Percentiles rank a stretch among this genome's conserved stretches.
phyloP scores from a whole-genome alignment of 2,888 invertebrate genomes.

The Hydrotaea diabolus region DNA sequence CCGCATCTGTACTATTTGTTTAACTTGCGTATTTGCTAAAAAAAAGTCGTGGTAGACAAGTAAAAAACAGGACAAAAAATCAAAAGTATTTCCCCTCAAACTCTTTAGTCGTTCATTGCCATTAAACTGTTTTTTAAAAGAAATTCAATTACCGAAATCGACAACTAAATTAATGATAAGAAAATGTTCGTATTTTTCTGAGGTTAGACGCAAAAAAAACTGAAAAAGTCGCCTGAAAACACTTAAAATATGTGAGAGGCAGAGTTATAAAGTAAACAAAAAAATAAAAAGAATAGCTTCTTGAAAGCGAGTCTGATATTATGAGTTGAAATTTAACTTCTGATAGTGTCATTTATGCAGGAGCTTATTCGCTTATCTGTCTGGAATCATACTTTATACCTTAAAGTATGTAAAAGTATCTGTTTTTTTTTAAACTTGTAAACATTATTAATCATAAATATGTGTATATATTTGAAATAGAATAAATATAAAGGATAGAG shows the following conservation, averaged over 20 bases:
- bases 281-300: not conserved
- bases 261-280: not conserved
- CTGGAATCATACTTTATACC: too few species aligned
- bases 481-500: too few species aligned
- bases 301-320: too few species aligned
- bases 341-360: too few species aligned
- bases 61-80: not conserved
- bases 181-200: constrained; percentile 33
- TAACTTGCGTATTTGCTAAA: too few species aligned
- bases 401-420: too few species aligned
- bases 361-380: too few species aligned
- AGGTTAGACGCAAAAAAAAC: not conserved
- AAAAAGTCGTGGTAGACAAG: not conserved
- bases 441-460: too few species aligned
- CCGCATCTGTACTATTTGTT: not conserved
- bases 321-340: too few species aligned
- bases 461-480: too few species aligned
- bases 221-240: not conserved
- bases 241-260: not conserved
- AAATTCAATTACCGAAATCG: constrained; percentile 67
- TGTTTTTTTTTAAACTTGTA: too few species aligned
- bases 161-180: constrained; percentile 63
- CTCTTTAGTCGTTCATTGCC: constrained; percentile 1
- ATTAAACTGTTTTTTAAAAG: constrained; percentile 33
- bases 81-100: constrained; percentile 6